Percentiles rank a stretch among this genome's conserved stretches.
These are phyloP conservation scores for Monochamus alternatus DNA, from an alignment of 2,888 invertebrate genomes.

Conservation along the genomic window DNA sequence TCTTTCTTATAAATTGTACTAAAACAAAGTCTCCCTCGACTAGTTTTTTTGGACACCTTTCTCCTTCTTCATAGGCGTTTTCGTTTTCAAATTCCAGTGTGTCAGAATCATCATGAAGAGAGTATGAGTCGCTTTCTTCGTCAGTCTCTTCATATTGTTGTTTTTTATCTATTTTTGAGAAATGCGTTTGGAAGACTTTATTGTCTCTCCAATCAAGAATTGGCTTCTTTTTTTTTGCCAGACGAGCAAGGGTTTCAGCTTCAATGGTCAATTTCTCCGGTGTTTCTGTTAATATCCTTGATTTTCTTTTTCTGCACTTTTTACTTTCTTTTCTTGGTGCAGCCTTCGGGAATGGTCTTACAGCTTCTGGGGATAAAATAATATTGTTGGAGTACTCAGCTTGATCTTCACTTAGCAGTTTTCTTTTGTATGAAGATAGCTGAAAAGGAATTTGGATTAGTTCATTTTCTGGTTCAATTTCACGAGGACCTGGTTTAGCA, in stretches of 20 bases:
- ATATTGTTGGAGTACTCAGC: too few relatives aligned
- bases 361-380: not conserved
- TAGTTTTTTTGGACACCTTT: too few relatives aligned
- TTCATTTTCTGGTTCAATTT: not conserved
- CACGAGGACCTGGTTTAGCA: not conserved
- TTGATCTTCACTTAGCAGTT: not conserved
- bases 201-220: too few relatives aligned
- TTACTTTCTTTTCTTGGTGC: constrained; percentile 34
- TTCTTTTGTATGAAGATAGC: not conserved
- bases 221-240: constrained; percentile 21
- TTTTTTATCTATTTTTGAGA: too few relatives aligned
- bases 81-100: too few relatives aligned
- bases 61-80: too few relatives aligned
- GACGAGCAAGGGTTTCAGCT: too few relatives aligned
- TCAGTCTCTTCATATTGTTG: too few relatives aligned
- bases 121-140: constrained; percentile 13
- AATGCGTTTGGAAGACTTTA: too few relatives aligned
- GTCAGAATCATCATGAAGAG: constrained; percentile 29
- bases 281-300: constrained; percentile 39
- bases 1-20: constrained; percentile 3
- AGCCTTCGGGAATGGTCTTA: constrained; percentile 33
- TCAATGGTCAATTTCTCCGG: too few relatives aligned
- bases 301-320: constrained; percentile 35
- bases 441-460: not conserved
- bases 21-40: too few relatives aligned